Evolutionary conservation across 2,113 vertebrate species (phyloP).

Genomic region (Vanacampus margaritifer): DNA sequence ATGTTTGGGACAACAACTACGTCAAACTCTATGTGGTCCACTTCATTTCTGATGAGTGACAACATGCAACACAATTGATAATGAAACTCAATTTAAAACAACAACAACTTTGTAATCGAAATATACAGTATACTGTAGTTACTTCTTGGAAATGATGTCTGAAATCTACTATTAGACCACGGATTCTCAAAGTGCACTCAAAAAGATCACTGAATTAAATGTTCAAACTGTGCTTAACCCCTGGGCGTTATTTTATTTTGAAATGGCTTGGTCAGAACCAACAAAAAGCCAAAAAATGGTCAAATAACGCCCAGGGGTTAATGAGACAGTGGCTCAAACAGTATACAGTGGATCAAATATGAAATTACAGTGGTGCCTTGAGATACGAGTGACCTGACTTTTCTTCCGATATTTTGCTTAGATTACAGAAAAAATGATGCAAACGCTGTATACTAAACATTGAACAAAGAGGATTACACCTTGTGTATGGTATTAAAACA

Average conservation of each 20-base stretch:
- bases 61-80: background rate
- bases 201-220: background rate
- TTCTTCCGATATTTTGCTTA: too few relatives aligned
- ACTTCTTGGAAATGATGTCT: background rate
- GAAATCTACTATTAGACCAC: background rate
- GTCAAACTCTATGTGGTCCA: constrained; percentile 81
- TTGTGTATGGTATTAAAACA: too few relatives aligned
- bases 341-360: background rate
- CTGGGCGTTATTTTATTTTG: too few relatives aligned
- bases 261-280: too few relatives aligned
- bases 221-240: background rate
- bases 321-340: background rate
- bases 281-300: too few relatives aligned
- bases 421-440: too few relatives aligned
- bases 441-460: too few relatives aligned
- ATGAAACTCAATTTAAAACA: background rate
- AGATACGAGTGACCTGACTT: background rate
- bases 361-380: background rate
- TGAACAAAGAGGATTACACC: too few relatives aligned
- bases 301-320: too few relatives aligned
- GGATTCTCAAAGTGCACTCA: background rate
- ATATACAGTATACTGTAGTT: too few relatives aligned
- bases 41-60: constrained; percentile 69
- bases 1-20: constrained; percentile 86
- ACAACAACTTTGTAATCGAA: too few relatives aligned